phyloP scores from a whole-genome alignment of 2,888 invertebrate species.

The Cantharis rufa region DNA sequence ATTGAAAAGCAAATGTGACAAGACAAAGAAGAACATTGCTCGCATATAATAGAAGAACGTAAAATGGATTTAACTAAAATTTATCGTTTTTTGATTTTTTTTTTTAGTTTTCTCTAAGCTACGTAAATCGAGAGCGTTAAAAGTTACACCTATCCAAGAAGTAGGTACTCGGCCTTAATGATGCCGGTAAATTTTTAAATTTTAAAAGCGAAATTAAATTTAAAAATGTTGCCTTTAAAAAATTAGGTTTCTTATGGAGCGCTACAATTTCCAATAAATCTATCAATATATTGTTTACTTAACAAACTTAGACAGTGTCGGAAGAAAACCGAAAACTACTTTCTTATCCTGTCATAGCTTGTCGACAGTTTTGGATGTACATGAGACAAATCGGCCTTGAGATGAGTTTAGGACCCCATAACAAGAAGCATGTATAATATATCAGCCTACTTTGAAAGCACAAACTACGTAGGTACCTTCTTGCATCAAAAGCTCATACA shows the following conservation, averaged over 20 bases:
- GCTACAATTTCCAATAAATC: constrained; percentile 19
- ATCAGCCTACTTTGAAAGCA: constrained; percentile 25
- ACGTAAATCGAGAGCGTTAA: background rate
- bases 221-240: background rate
- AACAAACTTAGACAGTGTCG: constrained; percentile 21
- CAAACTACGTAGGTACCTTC: constrained; percentile 30
- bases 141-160: too few relatives aligned
- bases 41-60: constrained; percentile 1
- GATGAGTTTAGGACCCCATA: constrained; percentile 24
- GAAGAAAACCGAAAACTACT: constrained; percentile 14
- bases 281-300: constrained; percentile 11
- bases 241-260: background rate
- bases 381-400: constrained; percentile 19
- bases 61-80: background rate
- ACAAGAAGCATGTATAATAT: constrained; percentile 28
- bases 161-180: too few relatives aligned
- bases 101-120: background rate
- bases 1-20: constrained; percentile 14
- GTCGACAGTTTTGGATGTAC: constrained; percentile 17
- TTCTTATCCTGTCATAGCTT: constrained; percentile 18
- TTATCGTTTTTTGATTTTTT: background rate
- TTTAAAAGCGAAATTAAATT: background rate
- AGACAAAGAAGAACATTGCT: constrained; percentile 9
- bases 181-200: background rate
- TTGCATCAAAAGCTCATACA: constrained; percentile 36